phyloP scores from a whole-genome alignment of 2,113 vertebrate genomes.

The Castor canadensis region DNA sequence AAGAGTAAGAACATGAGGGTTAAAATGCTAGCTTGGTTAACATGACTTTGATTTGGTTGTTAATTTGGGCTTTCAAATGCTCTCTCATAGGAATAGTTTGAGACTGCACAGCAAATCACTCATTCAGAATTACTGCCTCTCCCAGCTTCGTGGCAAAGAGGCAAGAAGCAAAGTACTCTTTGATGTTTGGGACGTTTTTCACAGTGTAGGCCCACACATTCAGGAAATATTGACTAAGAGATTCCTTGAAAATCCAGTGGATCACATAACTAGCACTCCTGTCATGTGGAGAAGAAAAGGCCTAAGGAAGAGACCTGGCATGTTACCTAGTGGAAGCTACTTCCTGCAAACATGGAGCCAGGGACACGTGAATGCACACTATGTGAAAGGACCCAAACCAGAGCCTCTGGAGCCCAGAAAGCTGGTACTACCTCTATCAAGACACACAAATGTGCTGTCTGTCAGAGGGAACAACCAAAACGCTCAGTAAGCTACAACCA shows the following conservation, averaged over 20 bases:
- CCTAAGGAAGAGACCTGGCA: not conserved
- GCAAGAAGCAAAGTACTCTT: not conserved
- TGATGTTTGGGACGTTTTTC: not conserved
- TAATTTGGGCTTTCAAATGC: not conserved
- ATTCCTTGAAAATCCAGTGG: not conserved
- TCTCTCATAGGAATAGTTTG: not conserved
- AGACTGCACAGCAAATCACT: not conserved
- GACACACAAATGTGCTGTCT: not conserved
- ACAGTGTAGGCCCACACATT: not conserved
- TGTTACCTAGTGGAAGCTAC: not conserved
- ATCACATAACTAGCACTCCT: not conserved
- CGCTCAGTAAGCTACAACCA: not conserved
- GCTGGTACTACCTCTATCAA: not conserved
- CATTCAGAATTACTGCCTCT: not conserved
- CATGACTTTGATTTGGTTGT: not conserved
- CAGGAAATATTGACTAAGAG: not conserved
- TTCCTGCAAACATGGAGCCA: not conserved
- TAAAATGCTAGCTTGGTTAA: not conserved
- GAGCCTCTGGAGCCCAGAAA: not conserved
- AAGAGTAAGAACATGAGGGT: not conserved
- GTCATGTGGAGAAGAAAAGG: not conserved
- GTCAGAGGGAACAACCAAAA: not conserved
- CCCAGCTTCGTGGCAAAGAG: not conserved
- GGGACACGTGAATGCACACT: not conserved
- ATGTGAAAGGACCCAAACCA: not conserved